Base-by-base conservation (phyloP, 92 coral and sea anemone genomes). In the Pocillopora meandrina region DNA sequence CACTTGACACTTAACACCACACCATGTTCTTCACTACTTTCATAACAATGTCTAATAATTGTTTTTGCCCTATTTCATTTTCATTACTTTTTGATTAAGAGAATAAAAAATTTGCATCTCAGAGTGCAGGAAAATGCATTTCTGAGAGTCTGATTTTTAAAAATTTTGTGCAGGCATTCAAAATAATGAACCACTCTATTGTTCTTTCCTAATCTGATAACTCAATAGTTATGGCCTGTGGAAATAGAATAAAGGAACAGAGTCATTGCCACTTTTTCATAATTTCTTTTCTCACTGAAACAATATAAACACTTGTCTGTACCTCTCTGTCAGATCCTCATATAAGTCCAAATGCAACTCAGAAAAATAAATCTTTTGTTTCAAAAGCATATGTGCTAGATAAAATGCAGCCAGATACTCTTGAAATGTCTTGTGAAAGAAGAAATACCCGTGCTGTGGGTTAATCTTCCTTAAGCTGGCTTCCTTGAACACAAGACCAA, bases 401-500 rank as follows among this genome's bases (percentile, higher is more conserved):
- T 71, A 71, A 0, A 15, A 71, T 71, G 75, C 58, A 36, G 75
- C 72, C 72, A 67, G 17, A 42, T 67, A 67, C 49, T 67, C 72
- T 67, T 67, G 72, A 23, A 67, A 67, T 1, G 72, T 67, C 17
- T 67, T 67, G 49, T 67, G 72, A 12, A 67, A 33, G 17, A 26
- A 67, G 47, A 26, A 9, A 67, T 67, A 67, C 9, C 31, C 72
- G 8, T 67, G 72, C 47, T 67, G 19, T 67, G 72, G 75, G 3
- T 71, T 71, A 14, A 71, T 71, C 75, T 23, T 71, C 75, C 47
- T 42, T 21, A 36, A 10, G 47, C 75, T 71, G 75, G 75, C 75
- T 71, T 71, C 75, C 75, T 35, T 71, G 57, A 36, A 71, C 2
- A 71, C 75, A 18, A 71, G 75, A 20, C 75, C 75, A 42, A 35